These are phyloP conservation scores for Dicentrarchus labrax DNA, from an alignment of 2,113 vertebrate species.

Conservation along the genomic window DNA sequence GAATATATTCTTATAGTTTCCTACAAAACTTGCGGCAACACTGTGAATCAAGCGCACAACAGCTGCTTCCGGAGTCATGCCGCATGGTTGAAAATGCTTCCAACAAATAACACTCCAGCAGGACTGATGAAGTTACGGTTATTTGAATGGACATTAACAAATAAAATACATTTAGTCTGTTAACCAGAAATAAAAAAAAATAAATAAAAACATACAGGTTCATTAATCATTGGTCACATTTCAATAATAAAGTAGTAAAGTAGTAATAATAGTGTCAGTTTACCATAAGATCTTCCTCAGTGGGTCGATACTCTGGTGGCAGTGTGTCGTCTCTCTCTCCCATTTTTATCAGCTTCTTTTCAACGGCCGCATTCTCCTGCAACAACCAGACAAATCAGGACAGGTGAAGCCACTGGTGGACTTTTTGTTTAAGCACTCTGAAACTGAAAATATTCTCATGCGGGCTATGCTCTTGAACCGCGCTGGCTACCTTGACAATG, in stretches of 20 bases:
- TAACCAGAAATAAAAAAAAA: too few relatives aligned
- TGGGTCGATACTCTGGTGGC: conserved; percentile 80
- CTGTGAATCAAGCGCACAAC: not conserved
- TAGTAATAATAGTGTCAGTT: not conserved
- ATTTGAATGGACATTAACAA: not conserved
- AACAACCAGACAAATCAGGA: conserved; percentile 7
- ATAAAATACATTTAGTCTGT: not conserved
- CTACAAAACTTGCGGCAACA: not conserved
- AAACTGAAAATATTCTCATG: not conserved
- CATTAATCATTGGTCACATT: not conserved
- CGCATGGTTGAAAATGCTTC: too few relatives aligned
- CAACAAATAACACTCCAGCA: not conserved
- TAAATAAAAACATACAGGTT: not conserved
- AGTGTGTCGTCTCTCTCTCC: conserved; percentile 84
- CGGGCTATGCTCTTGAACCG: not conserved
- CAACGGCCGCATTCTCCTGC: conserved; percentile 79
- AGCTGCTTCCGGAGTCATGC: not conserved
- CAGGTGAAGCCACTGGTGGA: not conserved
- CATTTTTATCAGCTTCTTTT: conserved; percentile 80
- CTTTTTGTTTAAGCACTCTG: not conserved
- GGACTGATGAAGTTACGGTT: not conserved
- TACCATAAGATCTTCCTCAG: conserved; percentile 79
- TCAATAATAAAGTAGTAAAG: too few relatives aligned
- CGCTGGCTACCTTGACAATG: conserved; percentile 75
- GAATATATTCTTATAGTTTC: not conserved